Evolutionary conservation across 2,113 vertebrate genomes (phyloP).

Genomic region (Epinephelus fuscoguttatus): DNA sequence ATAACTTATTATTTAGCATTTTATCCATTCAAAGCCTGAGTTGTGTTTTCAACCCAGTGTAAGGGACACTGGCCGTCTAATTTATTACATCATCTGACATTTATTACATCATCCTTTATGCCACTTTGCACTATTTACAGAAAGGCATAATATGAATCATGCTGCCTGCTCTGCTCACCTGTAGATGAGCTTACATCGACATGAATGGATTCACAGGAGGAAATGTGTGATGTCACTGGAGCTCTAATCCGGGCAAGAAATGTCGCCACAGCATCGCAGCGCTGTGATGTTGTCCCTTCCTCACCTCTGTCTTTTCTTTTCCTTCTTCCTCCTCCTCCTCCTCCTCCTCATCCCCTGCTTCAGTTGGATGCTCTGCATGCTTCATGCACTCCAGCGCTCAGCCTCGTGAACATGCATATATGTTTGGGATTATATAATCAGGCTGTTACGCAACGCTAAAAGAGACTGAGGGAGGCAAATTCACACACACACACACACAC

Average conservation of each 20-base stretch:
- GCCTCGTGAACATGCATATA: conserved; percentile 79
- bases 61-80: too few species aligned
- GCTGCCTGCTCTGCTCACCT: conserved; percentile 10
- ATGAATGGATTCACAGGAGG: not conserved
- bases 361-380: conserved; percentile 56
- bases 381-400: conserved; percentile 63
- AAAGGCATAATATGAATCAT: not conserved
- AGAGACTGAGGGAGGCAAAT: conserved; percentile 59
- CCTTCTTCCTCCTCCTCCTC: not conserved
- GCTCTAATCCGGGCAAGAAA: conserved; percentile 12
- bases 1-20: too few species aligned
- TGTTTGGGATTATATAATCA: conserved; percentile 84
- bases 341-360: conserved; percentile 6
- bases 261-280: not conserved
- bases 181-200: not conserved
- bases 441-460: conserved; percentile 77
- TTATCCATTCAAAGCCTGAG: too few species aligned
- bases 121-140: conserved; percentile 10
- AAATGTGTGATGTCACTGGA: conserved; percentile 3
- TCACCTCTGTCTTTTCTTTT: conserved; percentile 27
- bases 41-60: too few species aligned
- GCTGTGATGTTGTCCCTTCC: not conserved
- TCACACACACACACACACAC: conserved; percentile 40
- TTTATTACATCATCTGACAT: not conserved
- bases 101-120: not conserved